phyloP scores from a whole-genome alignment of 1,140 invertebrate genomes.

The Procambarus clarkii region DNA sequence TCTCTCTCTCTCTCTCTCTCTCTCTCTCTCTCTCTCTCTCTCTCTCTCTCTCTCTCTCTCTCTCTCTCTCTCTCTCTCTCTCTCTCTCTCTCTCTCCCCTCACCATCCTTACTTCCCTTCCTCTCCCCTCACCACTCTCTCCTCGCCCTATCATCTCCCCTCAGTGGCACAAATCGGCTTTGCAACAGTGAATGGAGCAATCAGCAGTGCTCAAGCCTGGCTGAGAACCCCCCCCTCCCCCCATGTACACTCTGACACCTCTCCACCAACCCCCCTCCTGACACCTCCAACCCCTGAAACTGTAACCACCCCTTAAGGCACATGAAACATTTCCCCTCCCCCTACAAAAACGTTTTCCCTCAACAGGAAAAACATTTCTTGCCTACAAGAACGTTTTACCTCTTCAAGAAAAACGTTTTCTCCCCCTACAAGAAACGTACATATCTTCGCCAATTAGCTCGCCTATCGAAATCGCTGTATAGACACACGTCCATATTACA shows the following conservation, averaged over 20 bases:
- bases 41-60: neutral
- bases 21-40: neutral
- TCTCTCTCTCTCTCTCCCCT: neutral
- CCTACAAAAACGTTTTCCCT: no score
- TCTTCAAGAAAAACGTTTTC: no score
- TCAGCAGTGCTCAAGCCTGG: slow-evolving; percentile 1
- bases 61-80: neutral
- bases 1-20: neutral
- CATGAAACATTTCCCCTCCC: no score
- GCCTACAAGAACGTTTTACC: no score
- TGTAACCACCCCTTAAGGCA: no score
- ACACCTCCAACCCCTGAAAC: neutral
- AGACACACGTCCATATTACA: no score
- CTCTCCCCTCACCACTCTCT: neutral
- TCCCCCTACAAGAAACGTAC: no score
- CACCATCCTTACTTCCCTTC: neutral
- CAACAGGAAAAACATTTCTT: no score
- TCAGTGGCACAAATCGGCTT: slow-evolving; percentile 4
- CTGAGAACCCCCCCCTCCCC: neutral
- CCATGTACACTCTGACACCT: neutral
- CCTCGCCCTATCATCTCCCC: neutral
- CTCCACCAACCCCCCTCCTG: neutral
- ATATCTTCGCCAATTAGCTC: no score
- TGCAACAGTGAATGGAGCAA: slow-evolving; percentile 1
- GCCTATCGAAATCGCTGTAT: no score